Percentiles rank a stretch among this genome's conserved stretches.
Evolutionary conservation across 2,888 invertebrate genomes (phyloP).

Genomic region (Drosophila melanosoma): DNA sequence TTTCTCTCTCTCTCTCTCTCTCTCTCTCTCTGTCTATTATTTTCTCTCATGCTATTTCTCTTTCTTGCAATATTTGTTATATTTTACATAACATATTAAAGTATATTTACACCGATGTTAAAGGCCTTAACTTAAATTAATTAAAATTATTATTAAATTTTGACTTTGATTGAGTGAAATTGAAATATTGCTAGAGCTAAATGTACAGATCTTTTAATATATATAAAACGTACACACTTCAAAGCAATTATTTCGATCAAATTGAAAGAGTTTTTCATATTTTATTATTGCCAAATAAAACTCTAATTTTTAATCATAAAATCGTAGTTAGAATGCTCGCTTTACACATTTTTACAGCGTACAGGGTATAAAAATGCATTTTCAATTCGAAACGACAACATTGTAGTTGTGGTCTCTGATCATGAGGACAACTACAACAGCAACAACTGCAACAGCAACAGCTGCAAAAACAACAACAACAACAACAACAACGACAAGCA

Average conservation of each 20-base stretch:
- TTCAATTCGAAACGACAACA: constrained; percentile 71
- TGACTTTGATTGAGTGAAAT: neutral
- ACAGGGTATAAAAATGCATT: constrained; percentile 71
- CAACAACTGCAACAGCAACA: constrained; percentile 23
- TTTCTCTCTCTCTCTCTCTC: neutral
- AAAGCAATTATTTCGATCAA: neutral
- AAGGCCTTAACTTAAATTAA: neutral
- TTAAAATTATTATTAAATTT: neutral
- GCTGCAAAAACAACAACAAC: constrained; percentile 17
- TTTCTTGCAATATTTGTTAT: too few relatives aligned
- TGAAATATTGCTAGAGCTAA: neutral
- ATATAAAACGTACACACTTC: neutral
- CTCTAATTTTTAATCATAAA: rapidly evolving
- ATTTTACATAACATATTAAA: neutral
- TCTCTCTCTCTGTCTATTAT: neutral
- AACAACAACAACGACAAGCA: constrained; percentile 38
- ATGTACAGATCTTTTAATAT: neutral
- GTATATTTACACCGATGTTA: rapidly evolving
- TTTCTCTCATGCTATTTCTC: neutral
- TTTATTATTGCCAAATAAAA: neutral
- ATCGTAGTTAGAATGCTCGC: neutral
- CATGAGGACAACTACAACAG: constrained; percentile 34
- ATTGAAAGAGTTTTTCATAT: neutral
- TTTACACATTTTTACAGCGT: neutral
- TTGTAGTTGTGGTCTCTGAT: constrained; percentile 45